These are phyloP conservation scores for Phocoena phocoena DNA, from an alignment of 2,113 vertebrate species.

Conservation along the genomic window DNA sequence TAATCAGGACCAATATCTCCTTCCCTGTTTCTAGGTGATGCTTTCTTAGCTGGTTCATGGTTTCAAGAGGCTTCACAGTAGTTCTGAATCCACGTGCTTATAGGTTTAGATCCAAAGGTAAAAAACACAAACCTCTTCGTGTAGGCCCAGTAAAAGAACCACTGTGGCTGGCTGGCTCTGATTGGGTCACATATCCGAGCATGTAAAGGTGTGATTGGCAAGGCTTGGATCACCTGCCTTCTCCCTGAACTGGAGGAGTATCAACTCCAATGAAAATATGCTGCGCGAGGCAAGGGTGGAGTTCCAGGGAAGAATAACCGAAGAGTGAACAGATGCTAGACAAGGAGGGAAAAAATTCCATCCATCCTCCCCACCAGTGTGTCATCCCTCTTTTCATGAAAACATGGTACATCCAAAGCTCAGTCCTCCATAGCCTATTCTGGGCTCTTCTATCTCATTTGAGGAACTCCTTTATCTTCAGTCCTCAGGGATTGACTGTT, in stretches of 20 bases:
- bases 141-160: not conserved
- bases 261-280: not conserved
- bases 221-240: not conserved
- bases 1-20: not conserved
- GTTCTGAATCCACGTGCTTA: not conserved
- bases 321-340: not conserved
- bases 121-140: not conserved
- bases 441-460: not conserved
- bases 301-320: not conserved
- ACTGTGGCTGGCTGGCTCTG: not conserved
- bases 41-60: not conserved
- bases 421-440: not conserved
- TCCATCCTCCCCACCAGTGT: not conserved
- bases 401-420: not conserved
- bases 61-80: not conserved
- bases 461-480: not conserved
- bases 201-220: not conserved
- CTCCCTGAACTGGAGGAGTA: not conserved
- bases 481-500: not conserved
- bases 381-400: not conserved
- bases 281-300: accelerated
- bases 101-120: not conserved
- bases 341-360: not conserved
- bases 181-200: not conserved
- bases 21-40: not conserved